These are phyloP conservation scores for Hirundo rustica DNA, from an alignment of 2,797 vertebrate species.

Conservation along the genomic window DNA sequence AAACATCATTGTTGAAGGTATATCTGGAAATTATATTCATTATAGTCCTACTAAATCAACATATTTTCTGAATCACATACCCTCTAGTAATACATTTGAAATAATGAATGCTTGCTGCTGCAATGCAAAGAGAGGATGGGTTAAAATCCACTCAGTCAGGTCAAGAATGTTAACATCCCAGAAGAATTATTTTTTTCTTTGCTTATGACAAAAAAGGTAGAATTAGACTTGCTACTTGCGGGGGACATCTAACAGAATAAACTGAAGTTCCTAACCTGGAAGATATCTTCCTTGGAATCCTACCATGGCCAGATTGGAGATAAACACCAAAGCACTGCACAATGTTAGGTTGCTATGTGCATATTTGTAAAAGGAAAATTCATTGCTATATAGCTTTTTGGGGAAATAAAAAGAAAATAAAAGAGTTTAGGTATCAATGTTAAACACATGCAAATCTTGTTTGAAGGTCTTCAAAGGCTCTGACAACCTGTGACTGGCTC, in stretches of 20 bases:
- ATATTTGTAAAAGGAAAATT: neutral
- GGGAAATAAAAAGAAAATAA: neutral
- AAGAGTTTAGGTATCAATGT: neutral
- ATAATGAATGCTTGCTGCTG: neutral
- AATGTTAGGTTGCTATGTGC: neutral
- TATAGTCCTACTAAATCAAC: neutral
- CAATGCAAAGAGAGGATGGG: neutral
- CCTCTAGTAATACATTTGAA: neutral
- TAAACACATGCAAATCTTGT: neutral
- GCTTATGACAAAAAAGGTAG: neutral
- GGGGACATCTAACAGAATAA: neutral
- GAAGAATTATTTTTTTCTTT: neutral
- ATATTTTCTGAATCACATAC: neutral
- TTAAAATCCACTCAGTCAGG: neutral
- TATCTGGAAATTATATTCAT: neutral
- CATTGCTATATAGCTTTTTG: neutral
- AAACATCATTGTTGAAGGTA: neutral
- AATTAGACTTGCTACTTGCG: neutral
- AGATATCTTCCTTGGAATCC: neutral
- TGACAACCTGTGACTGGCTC: neutral
- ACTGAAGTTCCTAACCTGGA: neutral
- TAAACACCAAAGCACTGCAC: neutral
- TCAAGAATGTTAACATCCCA: neutral
- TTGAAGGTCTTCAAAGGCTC: neutral
- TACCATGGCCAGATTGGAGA: rapidly evolving